Evolutionary conservation across 2,888 invertebrate species (phyloP), one percentile per base, ranked within the genome.

Genomic region (Nymphalis urticae): DNA sequence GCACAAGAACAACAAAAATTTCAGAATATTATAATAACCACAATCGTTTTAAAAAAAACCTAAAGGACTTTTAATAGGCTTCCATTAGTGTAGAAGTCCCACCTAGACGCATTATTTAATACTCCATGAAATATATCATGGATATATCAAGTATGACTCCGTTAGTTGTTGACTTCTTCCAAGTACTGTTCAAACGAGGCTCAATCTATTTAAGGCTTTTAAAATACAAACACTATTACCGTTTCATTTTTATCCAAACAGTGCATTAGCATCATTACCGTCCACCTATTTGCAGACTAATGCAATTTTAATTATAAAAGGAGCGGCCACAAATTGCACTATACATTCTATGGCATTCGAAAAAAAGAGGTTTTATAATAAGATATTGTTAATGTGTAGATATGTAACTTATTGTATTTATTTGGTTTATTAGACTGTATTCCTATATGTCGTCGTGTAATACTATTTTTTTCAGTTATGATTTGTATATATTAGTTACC

Each of bases 291-390:
- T 84, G 86, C 83, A 79, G 82, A 83, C 87, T 92, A 92, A 92
- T 92, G 92, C 90, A 92, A 92, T 92, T 92, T 92, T 92, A 92
- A 91, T 91, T 92, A 88, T 91, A 87, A 88, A 81, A 90, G 91
- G 91, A 82, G 91, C 84, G 90, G 82, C 82, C 78, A 83, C 87
- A 84, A 88, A 86, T 84, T 89, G 88, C 88, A 76, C 82, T 71
- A 74, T 85, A 89, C 88, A 91, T 88, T 85, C 87, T 86, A 89
- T 91, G 56, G 58, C 61, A 64, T 65, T 54, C 54, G 71, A 69
- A 68, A 60, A 69, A 65, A 51, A 42, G 42, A 42, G 13, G 24
- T 24, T 13, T 19, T 59, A 47, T 42, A 62, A 36, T n/a, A 50
- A 62, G 13, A 24, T 10, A 56, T 56, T 17, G 8, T 50, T 50